These are phyloP conservation scores for Boleophthalmus pectinirostris DNA, from an alignment of 2,113 vertebrate species.

Conservation along the genomic window DNA sequence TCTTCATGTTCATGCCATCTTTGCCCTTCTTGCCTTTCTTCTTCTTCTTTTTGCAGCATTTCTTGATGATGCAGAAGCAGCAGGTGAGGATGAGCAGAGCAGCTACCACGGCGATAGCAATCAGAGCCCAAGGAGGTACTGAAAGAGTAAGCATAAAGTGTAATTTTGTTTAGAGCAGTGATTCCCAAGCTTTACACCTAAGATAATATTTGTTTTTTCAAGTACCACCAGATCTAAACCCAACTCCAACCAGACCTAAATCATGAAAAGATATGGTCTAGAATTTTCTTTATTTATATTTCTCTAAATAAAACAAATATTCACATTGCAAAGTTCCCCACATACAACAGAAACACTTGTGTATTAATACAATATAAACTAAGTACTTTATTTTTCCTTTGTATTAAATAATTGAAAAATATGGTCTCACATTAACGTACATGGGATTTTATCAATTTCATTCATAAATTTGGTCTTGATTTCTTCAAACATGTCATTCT, in stretches of 20 bases:
- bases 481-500: constrained; percentile 87
- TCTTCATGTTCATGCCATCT: constrained; percentile 93
- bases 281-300: too few species aligned
- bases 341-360: too few species aligned
- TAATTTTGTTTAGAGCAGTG: not conserved
- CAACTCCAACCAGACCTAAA: too few species aligned
- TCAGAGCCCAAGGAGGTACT: constrained; percentile 96
- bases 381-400: too few species aligned
- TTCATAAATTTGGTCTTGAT: constrained; percentile 93
- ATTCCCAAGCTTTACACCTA: too few species aligned
- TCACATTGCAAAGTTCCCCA: too few species aligned
- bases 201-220: too few species aligned
- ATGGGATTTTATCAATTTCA: constrained; percentile 91
- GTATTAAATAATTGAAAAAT: too few species aligned
- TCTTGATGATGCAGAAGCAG: constrained; percentile 99
- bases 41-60: constrained; percentile 99
- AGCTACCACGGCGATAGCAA: constrained; percentile 90
- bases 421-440: constrained; percentile 75
- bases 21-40: constrained; percentile 97
- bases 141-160: constrained; percentile 1
- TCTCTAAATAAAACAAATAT: too few species aligned
- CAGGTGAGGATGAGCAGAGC: constrained; percentile 93
- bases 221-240: too few species aligned
- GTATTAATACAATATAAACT: too few species aligned
- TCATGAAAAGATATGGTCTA: too few species aligned